Conservation (phyloP, 2,113 vertebrate genomes). For the Scopus umbretta region DNA sequence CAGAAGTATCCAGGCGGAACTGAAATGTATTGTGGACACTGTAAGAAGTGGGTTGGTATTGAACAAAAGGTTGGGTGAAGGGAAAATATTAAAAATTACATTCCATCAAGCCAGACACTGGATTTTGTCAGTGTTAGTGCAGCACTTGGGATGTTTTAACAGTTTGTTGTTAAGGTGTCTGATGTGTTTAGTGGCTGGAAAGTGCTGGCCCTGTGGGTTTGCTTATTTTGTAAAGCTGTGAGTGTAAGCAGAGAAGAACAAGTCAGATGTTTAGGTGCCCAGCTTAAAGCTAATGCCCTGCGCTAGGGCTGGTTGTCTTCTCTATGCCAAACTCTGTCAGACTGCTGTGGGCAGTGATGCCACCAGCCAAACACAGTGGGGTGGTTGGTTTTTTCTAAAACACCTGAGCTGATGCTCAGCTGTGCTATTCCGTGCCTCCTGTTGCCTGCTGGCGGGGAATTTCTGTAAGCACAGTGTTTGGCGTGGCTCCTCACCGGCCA, state of each 20-base stretch:
- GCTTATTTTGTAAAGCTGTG: background rate
- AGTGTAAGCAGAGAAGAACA: background rate
- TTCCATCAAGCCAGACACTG: background rate
- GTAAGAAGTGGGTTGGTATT: background rate
- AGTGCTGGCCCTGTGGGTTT: background rate
- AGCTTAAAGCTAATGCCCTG: background rate
- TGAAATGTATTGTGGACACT: background rate
- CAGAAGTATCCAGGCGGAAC: background rate
- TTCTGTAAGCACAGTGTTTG: background rate
- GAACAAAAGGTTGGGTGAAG: background rate
- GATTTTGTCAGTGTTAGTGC: background rate
- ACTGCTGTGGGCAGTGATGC: background rate
- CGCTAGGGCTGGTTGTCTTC: background rate
- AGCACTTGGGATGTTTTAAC: background rate
- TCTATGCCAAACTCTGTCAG: background rate
- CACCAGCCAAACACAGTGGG: accelerated
- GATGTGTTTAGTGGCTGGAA: background rate
- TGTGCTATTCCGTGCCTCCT: background rate
- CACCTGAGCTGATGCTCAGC: background rate
- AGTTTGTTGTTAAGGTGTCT: background rate
- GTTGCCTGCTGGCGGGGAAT: background rate
- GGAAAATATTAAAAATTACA: background rate
- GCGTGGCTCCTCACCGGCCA: background rate
- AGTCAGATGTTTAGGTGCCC: background rate
- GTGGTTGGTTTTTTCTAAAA: background rate